Conservation (phyloP, 64 coral and sea anemone species). For the Astreopora myriophthalma region DNA sequence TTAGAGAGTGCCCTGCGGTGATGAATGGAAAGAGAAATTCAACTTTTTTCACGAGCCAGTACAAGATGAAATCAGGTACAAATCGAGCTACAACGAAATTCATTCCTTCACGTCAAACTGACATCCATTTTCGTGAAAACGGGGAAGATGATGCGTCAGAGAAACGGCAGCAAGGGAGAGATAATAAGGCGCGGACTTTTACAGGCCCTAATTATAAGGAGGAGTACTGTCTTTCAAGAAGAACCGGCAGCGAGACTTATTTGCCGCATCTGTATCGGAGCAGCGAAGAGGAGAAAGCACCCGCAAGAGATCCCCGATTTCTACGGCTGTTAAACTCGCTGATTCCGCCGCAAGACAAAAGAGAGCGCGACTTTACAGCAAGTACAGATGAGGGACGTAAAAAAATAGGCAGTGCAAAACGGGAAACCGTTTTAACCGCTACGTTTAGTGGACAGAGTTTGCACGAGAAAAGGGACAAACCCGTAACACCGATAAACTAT, state of each 20-base stretch:
- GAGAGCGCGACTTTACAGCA: no score
- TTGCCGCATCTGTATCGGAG: neutral
- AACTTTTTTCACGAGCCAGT: neutral
- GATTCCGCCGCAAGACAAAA: neutral
- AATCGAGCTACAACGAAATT: neutral
- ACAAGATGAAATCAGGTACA: neutral
- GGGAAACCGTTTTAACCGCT: neutral
- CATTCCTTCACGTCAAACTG: neutral
- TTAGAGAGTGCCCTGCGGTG: neutral
- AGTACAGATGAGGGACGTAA: no score
- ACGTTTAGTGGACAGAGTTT: neutral
- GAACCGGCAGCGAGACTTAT: neutral
- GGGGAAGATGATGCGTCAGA: no score
- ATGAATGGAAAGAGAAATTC: neutral
- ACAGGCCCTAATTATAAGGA: neutral
- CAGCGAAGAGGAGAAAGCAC: neutral
- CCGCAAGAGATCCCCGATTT: conserved; percentile 2
- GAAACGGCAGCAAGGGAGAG: neutral
- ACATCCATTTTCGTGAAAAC: neutral
- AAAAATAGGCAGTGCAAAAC: neutral
- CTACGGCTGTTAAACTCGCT: neutral
- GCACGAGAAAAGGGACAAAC: neutral
- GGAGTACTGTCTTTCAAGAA: neutral
- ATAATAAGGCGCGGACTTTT: neutral
- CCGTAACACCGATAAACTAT: neutral